Base-by-base conservation (phyloP, 2,797 vertebrate species). In the Sorex maritimensis region DNA sequence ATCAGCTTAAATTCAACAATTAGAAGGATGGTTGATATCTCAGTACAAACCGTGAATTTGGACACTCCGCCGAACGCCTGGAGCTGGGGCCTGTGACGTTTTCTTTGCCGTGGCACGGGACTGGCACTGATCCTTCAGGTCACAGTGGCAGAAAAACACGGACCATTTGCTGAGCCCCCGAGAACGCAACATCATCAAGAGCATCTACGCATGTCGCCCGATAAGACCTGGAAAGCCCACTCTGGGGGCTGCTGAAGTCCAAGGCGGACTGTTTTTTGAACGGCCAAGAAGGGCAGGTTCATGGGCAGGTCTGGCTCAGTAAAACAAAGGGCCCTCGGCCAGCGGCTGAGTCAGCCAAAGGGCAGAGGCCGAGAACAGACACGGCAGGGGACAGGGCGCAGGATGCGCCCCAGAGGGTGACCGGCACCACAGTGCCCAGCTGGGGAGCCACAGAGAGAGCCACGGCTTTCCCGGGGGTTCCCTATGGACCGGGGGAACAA, bases 191-290 rank as follows among this genome's bases (percentile, higher is more conserved):
- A 63, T 21, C 61, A 63, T 21, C 21, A 63, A 63, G 61, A 8
- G 21, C 21, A 21, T 3, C 17, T 21, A 63, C 5, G 79, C 15
- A 91, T 78, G 79, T 81, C 85, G 11, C 49, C 73, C 83, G 73
- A 46, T 80, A 89, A 17, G 30, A 94, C 79, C 75, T 88, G 7
- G 78, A 88, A 92, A 73, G 61, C 52, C 38, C 73, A 90, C 52
- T 88, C 78, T 23, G 79, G 38, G 87, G 85, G 91, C 34, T 92
- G 82, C 63, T 92, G 69, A 92, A 95, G 73, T 92, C 81, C 23
- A 80, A 38, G 81, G 71, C 11, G 68, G 38, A 75, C 68, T 79
- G 55, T 65, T 38, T 26, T 23, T 23, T 23, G 24, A 65, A 10
- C 24, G 21, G 21, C 24, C 0, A 58, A 86, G 93, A 94, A 84